Percentiles rank a stretch among this genome's conserved stretches.
Evolutionary conservation across 2,797 vertebrate genomes (phyloP).

Genomic region (Syncerus caffer): DNA sequence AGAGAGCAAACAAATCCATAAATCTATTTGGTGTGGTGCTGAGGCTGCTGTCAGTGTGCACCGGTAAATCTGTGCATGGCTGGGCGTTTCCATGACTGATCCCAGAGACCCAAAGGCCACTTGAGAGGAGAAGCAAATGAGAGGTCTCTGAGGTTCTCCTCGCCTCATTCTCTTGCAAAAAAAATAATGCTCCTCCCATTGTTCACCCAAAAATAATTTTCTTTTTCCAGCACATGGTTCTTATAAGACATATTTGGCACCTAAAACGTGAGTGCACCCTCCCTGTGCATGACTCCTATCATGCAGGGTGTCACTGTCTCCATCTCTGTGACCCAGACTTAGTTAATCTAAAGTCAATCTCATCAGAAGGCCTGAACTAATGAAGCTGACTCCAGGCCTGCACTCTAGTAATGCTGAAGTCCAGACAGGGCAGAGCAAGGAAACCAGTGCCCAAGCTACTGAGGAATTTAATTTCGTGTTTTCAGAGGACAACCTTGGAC

Average conservation of each 20-base stretch:
- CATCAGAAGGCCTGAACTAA: background rate
- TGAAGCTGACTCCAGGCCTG: background rate
- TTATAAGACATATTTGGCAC: background rate
- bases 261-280: background rate
- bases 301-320: background rate
- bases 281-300: background rate
- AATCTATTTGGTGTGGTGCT: background rate
- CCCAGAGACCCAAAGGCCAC: background rate
- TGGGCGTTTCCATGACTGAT: fast-evolving
- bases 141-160: background rate
- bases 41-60: background rate
- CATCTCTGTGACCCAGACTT: background rate
- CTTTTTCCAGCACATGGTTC: background rate
- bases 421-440: background rate
- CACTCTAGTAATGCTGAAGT: background rate
- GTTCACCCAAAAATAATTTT: background rate
- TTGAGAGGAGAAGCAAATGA: background rate
- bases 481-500: background rate
- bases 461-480: background rate
- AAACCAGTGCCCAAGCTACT: background rate
- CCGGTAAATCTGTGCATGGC: background rate
- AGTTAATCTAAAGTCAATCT: background rate
- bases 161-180: background rate
- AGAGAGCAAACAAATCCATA: slow-evolving; percentile 50
- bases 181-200: background rate